Evolutionary conservation across 1,140 invertebrate species (phyloP).

Genomic region (Drosophila lowei): DNA sequence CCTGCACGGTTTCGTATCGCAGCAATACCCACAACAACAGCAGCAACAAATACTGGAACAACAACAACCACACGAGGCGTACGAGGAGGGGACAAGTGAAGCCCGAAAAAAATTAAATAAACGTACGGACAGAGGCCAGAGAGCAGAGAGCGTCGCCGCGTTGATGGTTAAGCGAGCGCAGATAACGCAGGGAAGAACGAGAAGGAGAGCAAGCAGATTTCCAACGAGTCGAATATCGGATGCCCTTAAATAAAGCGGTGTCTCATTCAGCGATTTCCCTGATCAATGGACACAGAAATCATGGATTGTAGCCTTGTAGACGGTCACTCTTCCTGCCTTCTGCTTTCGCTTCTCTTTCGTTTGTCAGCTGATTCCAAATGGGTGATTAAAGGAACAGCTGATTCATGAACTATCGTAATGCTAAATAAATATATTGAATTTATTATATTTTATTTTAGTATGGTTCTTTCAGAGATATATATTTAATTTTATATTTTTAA

Average conservation of each 20-base stretch:
- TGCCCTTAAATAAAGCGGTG: neutral
- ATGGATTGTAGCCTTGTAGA: too few species aligned
- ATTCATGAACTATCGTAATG: too few species aligned
- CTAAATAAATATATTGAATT: too few species aligned
- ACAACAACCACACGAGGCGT: constrained; percentile 32
- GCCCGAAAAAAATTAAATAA: constrained; percentile 60
- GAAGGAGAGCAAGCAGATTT: neutral
- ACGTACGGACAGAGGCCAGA: constrained; percentile 48
- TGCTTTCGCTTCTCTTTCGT: too few species aligned
- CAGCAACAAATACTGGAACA: constrained; percentile 14
- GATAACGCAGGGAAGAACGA: constrained; percentile 24
- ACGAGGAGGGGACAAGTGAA: constrained; percentile 66
- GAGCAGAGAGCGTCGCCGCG: constrained; percentile 9
- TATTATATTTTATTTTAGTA: too few species aligned
- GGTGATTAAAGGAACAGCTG: too few species aligned
- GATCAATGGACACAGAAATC: too few species aligned
- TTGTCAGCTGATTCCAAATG: too few species aligned
- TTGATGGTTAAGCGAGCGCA: constrained; percentile 30
- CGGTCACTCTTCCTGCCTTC: too few species aligned
- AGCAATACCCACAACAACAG: constrained; percentile 44
- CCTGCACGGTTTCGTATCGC: constrained; percentile 78
- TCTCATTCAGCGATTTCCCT: too few species aligned
- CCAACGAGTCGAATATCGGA: neutral
- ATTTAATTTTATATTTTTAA: too few species aligned
- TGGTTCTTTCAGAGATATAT: too few species aligned